Evolutionary conservation across 2,113 vertebrate species (phyloP).

Genomic region (Callopanchax toddi): DNA sequence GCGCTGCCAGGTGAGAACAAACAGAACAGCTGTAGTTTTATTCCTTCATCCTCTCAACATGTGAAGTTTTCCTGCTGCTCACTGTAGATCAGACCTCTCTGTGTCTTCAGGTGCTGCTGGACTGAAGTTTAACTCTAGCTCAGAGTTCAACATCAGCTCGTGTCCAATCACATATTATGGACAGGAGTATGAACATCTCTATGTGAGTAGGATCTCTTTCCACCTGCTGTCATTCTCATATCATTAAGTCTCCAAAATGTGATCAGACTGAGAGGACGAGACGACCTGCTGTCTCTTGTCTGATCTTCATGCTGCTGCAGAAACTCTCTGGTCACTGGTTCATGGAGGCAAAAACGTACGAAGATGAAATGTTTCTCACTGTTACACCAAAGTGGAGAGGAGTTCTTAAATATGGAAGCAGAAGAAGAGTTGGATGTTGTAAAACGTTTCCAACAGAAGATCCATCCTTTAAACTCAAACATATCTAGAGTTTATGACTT

Average conservation of each 20-base stretch:
- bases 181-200: conserved; percentile 6
- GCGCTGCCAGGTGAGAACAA: not conserved
- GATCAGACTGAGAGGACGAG: no score
- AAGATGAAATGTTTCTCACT: no score
- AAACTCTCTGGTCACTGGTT: no score
- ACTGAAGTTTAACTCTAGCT: not conserved
- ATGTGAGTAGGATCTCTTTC: conserved; percentile 6
- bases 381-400: no score
- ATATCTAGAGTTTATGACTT: no score
- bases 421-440: no score
- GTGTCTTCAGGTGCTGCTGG: conserved; percentile 5
- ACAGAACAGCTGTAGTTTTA: not conserved
- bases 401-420: no score
- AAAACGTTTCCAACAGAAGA: no score
- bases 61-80: not conserved
- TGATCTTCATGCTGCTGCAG: no score
- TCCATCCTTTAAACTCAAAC: no score
- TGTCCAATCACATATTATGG: conserved; percentile 27
- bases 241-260: not conserved
- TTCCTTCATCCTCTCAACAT: not conserved
- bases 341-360: no score
- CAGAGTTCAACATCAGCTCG: conserved; percentile 8
- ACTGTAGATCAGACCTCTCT: not conserved
- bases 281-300: no score
- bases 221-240: not conserved